These are phyloP conservation scores for Caenorhabditis tropicalis DNA, from an alignment of 1,140 invertebrate genomes.

Conservation along the genomic window DNA sequence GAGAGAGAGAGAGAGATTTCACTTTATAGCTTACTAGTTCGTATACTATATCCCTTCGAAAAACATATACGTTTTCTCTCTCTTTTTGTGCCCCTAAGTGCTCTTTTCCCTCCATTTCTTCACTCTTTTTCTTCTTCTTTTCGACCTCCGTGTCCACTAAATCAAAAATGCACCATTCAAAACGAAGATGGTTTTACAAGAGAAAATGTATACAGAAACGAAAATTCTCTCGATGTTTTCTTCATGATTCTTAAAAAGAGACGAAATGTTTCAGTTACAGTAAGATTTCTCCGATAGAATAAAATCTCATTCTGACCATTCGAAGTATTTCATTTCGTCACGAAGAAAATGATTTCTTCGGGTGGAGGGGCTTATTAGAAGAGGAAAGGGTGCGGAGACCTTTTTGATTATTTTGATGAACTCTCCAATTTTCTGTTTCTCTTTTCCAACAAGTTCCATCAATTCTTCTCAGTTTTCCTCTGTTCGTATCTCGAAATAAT, in stretches of 20 bases:
- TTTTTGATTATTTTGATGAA: too few relatives aligned
- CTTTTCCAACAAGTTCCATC: background rate
- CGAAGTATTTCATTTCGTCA: too few relatives aligned
- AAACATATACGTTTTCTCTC: constrained; percentile 33
- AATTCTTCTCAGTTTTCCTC: background rate
- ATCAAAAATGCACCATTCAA: constrained; percentile 32
- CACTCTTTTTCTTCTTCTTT: background rate
- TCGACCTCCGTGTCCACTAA: constrained; percentile 29
- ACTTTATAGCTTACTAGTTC: constrained; percentile 36
- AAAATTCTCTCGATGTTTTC: background rate
- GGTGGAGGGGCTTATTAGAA: too few relatives aligned
- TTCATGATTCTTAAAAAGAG: background rate
- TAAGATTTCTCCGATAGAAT: too few relatives aligned
- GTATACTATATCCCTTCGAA: constrained; percentile 4
- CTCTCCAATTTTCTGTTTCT: background rate
- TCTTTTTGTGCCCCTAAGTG: constrained; percentile 1
- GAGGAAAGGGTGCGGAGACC: too few relatives aligned
- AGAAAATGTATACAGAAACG: background rate
- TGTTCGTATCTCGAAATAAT: background rate
- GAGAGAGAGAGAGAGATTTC: too few relatives aligned
- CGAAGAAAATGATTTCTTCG: too few relatives aligned
- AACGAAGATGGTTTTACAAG: constrained; percentile 27
- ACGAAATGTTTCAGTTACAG: too few relatives aligned
- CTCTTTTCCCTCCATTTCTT: background rate
- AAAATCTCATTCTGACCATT: too few relatives aligned